Evolutionary conservation across 2,113 vertebrate genomes (phyloP).

Genomic region (Ariopsis seemanni): DNA sequence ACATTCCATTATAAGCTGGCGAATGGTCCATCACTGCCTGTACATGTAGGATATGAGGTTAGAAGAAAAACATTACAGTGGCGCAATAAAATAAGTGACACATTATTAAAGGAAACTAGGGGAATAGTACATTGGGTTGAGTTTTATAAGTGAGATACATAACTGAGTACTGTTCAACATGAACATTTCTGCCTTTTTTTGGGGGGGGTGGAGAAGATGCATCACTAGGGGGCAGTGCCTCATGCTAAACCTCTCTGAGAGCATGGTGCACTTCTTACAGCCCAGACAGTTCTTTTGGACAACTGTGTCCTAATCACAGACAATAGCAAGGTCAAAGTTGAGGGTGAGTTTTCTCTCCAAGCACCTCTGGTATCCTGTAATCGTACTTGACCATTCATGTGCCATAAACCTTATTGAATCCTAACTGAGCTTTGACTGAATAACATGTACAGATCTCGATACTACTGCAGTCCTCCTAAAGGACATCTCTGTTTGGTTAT

Average conservation of each 20-base stretch:
- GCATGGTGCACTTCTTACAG: slow-evolving; percentile 23
- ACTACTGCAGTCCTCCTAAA: background rate
- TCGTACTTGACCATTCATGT: slow-evolving; percentile 26
- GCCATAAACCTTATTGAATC: background rate
- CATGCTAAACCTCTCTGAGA: slow-evolving; percentile 22
- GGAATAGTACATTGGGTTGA: background rate
- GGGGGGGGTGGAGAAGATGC: background rate
- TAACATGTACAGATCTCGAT: background rate
- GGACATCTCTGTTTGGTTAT: background rate
- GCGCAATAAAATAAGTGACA: background rate
- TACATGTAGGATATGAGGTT: slow-evolving; percentile 36
- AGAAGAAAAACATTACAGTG: slow-evolving; percentile 16
- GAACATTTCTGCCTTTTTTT: background rate
- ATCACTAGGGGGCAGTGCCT: slow-evolving; percentile 53
- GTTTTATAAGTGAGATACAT: background rate
- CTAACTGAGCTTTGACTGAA: slow-evolving; percentile 1
- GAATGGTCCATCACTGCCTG: slow-evolving; percentile 32
- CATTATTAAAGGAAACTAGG: background rate
- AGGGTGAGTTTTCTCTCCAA: slow-evolving; percentile 34
- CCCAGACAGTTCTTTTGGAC: slow-evolving; percentile 38
- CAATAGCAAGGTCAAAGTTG: slow-evolving; percentile 47
- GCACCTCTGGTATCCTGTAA: slow-evolving; percentile 43
- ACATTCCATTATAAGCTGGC: slow-evolving; percentile 63
- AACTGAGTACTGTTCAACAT: background rate
- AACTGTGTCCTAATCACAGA: slow-evolving; percentile 38